Conservation (phyloP, 2,113 vertebrate species). For the Galemys pyrenaicus region DNA sequence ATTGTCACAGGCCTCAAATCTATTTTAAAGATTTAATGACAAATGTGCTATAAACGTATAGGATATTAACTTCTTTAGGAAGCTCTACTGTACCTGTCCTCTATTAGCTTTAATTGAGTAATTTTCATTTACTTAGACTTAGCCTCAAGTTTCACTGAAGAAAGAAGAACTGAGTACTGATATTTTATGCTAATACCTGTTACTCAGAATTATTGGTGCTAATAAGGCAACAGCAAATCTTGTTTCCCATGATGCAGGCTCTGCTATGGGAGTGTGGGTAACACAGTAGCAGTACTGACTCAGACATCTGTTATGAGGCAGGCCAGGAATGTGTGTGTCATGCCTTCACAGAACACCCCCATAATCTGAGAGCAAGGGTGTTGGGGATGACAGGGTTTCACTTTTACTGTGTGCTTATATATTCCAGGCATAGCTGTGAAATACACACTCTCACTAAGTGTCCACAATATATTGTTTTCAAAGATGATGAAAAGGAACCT, state of each 20-base stretch:
- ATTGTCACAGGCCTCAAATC: slow-evolving; percentile 10
- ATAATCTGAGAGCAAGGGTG: neutral
- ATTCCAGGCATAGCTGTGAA: neutral
- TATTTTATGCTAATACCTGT: neutral
- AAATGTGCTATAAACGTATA: neutral
- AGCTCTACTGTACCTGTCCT: neutral
- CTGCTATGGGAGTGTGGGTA: neutral
- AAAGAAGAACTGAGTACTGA: neutral
- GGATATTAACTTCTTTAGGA: slow-evolving; percentile 33
- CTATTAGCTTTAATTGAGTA: neutral
- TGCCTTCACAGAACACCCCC: neutral
- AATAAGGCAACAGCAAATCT: neutral
- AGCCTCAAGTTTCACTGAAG: slow-evolving; percentile 31
- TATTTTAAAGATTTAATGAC: slow-evolving; percentile 6
- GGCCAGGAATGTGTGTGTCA: neutral
- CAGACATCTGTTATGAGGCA: fast-evolving
- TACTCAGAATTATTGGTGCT: neutral
- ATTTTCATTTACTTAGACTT: neutral
- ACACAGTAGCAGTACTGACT: neutral
- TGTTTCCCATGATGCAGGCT: neutral
- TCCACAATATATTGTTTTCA: neutral
- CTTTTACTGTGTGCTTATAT: neutral
- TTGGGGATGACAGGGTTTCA: fast-evolving
- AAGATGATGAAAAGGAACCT: neutral
- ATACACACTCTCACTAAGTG: neutral